phyloP scores from a whole-genome alignment of 2,113 vertebrate species.

The Xyrauchen texanus region DNA sequence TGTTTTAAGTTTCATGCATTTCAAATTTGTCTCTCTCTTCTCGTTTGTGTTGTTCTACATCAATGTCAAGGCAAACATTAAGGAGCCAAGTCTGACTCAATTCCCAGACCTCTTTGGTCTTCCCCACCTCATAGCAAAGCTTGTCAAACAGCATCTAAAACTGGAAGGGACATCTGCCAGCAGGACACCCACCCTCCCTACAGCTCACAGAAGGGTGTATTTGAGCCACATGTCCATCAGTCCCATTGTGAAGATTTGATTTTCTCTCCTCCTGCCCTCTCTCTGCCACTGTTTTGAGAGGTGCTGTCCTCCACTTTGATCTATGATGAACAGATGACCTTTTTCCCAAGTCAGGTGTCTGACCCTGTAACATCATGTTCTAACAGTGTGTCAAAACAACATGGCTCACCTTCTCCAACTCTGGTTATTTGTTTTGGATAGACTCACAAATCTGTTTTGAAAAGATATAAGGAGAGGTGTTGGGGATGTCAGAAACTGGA shows the following conservation, averaged over 20 bases:
- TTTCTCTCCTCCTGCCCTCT: conserved; percentile 45
- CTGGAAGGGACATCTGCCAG: conserved; percentile 52
- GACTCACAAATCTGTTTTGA: conserved; percentile 48
- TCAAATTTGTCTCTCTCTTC: background rate
- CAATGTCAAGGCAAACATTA: conserved; percentile 12
- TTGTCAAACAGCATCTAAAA: conserved; percentile 49
- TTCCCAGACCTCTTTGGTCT: conserved; percentile 28
- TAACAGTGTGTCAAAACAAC: conserved; percentile 45
- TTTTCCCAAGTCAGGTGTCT: conserved; percentile 51
- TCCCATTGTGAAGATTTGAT: conserved; percentile 35
- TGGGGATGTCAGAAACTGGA: background rate
- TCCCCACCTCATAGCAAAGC: conserved; percentile 15
- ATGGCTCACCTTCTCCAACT: conserved; percentile 40
- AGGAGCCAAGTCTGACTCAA: conserved; percentile 23
- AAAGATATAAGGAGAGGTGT: conserved; percentile 14
- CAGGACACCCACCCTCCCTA: conserved; percentile 50
- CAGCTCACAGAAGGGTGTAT: conserved; percentile 53
- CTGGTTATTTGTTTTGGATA: conserved; percentile 22
- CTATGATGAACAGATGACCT: conserved; percentile 55
- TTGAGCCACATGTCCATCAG: conserved; percentile 54
- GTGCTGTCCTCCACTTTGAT: conserved; percentile 53
- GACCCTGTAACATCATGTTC: conserved; percentile 46
- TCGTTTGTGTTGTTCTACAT: background rate
- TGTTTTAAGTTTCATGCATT: background rate
- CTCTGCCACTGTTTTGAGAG: conserved; percentile 47